Evolutionary conservation across 2,888 invertebrate species (phyloP).

Genomic region (Zhuqinia jingwanae): DNA sequence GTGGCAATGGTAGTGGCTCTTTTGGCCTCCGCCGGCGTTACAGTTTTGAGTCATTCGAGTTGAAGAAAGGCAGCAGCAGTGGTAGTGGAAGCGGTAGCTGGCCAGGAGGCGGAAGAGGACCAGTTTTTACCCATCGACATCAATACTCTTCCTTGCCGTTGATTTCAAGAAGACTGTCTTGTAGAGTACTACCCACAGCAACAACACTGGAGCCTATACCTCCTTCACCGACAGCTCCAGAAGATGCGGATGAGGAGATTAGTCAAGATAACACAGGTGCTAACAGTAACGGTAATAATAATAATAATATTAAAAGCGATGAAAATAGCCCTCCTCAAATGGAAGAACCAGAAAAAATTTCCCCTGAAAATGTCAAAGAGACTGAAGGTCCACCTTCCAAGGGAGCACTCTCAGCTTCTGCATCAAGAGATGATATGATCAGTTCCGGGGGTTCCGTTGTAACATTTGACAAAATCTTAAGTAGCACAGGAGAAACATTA

Average conservation of each 20-base stretch:
- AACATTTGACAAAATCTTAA: conserved; percentile 22
- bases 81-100: conserved; percentile 34
- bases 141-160: conserved; percentile 20
- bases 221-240: conserved; percentile 62
- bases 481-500: conserved; percentile 39
- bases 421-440: background rate
- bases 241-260: conserved; percentile 35
- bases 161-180: conserved; percentile 41
- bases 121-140: conserved; percentile 18
- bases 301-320: background rate
- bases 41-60: conserved; percentile 70
- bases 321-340: background rate
- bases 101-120: conserved; percentile 39
- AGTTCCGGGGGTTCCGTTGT: background rate
- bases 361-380: background rate
- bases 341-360: background rate
- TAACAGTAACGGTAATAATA: background rate
- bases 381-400: too few species aligned
- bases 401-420: too few species aligned
- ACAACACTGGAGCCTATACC: conserved; percentile 71
- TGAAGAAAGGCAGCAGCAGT: conserved; percentile 71
- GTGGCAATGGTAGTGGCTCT: conserved; percentile 65
- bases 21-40: conserved; percentile 71
- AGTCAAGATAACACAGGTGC: background rate
- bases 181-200: conserved; percentile 49